Base-by-base conservation (phyloP, 2,888 invertebrate genomes). In the Plutella xylostella region DNA sequence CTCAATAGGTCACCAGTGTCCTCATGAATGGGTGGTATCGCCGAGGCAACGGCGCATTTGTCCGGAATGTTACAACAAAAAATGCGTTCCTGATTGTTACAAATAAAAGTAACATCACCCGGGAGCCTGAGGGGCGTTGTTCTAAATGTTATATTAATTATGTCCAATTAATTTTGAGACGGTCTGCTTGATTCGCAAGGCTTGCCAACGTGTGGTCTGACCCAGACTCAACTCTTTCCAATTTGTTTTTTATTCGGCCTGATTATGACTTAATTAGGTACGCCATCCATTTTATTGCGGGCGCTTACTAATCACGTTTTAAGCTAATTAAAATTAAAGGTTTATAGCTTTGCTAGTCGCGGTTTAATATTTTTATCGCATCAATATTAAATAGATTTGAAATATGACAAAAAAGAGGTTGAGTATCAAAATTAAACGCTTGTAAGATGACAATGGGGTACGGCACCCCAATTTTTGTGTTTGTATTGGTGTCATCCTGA, bases 11-110 rank as follows among this genome's bases (percentile, higher is more conserved):
- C 79, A 82, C 80, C 80, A 78, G 64, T 72, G 74, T 73, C 75
- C 71, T 76, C 66, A 83, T 83, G 83, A 83, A 83, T 83, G 83
- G 82, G 80, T 80, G 83, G 82, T 74, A 80, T 79, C 71, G 76
- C 75, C 79, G 76, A 75, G 80, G 82, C 78, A 80, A 76, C 76
- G 19, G 71, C 72, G 72, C 78, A 76, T 80, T 82, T 80, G 83
- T 83, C 70, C 68, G 82, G 83, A 83, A 83, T 83, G 83, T 65
- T 71, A 71, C 76, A 70, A 82, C 79, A 83, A 83, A 83, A 80
- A 83, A 44, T 30, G 21, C 33, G 17, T n/a, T n/a, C 11, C 25
- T n/a, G 30, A 30, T 38, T 41, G 22, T 34, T 43, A 48, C 33
- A 45, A 48, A 48, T 45, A 48, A 48, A 38, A 42, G 43, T 63